Percentiles rank a stretch among this genome's conserved stretches.
Evolutionary conservation across 2,113 vertebrate genomes (phyloP).

Genomic region (Lota lota): DNA sequence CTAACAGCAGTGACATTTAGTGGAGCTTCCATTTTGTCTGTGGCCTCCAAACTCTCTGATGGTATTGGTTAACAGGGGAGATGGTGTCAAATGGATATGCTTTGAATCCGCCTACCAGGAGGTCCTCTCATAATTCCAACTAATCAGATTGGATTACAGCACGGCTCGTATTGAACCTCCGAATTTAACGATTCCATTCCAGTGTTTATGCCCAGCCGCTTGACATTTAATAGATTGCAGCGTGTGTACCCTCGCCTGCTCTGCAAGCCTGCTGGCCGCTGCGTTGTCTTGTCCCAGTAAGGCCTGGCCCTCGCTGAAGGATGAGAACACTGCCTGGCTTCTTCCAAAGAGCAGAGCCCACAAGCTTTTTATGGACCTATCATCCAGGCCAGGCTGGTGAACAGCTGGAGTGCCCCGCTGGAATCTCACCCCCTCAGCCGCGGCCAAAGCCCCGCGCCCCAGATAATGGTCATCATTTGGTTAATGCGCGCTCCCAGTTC

Average conservation of each 20-base stretch:
- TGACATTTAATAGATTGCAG: constrained; percentile 5
- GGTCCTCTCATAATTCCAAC: background rate
- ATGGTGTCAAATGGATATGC: background rate
- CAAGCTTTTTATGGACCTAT: constrained; percentile 71
- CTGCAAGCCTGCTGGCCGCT: constrained; percentile 6
- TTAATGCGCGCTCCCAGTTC: constrained; percentile 59
- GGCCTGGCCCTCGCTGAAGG: constrained; percentile 28
- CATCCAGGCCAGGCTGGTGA: constrained; percentile 56
- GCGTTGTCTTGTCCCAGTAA: constrained; percentile 24
- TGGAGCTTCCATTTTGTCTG: background rate
- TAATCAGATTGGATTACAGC: background rate
- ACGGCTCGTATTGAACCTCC: background rate
- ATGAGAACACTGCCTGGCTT: constrained; percentile 55
- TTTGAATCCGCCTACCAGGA: background rate
- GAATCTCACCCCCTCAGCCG: constrained; percentile 50
- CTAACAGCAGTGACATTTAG: background rate
- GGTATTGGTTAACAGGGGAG: constrained; percentile 1
- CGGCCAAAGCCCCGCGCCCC: constrained; percentile 56
- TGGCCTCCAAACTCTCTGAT: background rate
- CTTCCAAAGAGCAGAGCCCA: constrained; percentile 44
- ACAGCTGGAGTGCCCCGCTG: constrained; percentile 66
- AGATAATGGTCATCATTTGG: constrained; percentile 65
- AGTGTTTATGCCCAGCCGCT: background rate
- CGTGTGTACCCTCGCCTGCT: background rate
- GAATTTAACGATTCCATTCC: background rate